These are phyloP conservation scores for Neotoma lepida DNA, from an alignment of 2,113 vertebrate species.

Conservation along the genomic window DNA sequence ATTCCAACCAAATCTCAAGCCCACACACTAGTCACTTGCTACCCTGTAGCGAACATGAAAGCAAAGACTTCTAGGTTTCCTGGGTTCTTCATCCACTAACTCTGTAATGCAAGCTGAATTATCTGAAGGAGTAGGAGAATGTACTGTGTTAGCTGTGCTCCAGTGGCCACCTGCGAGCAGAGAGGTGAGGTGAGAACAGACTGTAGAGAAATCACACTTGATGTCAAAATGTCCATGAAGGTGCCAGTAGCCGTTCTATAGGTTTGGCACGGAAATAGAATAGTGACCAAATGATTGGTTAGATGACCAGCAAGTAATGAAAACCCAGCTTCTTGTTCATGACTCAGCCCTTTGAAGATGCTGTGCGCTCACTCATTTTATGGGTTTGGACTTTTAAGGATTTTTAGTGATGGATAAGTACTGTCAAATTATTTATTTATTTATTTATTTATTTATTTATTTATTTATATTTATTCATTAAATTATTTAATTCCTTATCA, in stretches of 20 bases:
- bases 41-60: no score
- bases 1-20: no score
- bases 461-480: no score
- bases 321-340: background rate
- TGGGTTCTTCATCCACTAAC: no score
- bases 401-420: constrained; percentile 24
- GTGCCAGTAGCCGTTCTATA: background rate
- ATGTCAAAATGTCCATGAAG: background rate
- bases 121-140: no score
- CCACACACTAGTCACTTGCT: no score
- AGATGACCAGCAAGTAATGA: background rate
- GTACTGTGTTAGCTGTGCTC: no score
- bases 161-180: background rate
- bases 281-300: background rate
- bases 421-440: no score
- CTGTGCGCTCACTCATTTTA: background rate
- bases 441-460: no score
- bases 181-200: background rate
- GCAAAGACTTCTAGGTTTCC: no score
- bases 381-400: background rate
- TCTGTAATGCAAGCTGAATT: no score
- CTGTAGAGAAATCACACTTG: background rate
- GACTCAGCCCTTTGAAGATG: background rate
- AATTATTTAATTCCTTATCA: no score
- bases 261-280: background rate